Percentiles rank a stretch among this genome's conserved stretches.
Conservation (phyloP, 2,113 vertebrate genomes). For the Podilymbus podiceps region DNA sequence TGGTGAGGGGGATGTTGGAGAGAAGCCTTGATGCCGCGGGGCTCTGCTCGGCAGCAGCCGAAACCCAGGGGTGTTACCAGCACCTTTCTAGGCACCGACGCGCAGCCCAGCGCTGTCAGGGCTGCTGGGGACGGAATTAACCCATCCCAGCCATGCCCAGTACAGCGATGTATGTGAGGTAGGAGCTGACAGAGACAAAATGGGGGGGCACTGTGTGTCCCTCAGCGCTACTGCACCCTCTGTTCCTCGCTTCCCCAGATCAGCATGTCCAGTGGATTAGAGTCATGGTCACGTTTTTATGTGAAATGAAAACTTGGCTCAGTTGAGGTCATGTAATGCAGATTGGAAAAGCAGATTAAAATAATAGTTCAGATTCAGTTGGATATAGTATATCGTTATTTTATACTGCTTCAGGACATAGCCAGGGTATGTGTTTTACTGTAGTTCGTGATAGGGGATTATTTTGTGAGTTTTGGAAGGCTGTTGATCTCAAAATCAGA, state of each 20-base stretch:
- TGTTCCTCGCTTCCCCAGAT: not conserved
- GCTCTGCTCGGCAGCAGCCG: not conserved
- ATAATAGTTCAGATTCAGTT: not conserved
- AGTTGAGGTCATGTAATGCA: not conserved
- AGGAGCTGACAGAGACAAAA: not conserved
- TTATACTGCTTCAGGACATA: not conserved
- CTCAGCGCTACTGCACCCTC: not conserved
- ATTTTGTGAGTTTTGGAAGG: not conserved
- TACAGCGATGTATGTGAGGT: not conserved
- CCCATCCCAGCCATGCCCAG: no score
- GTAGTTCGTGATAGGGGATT: not conserved
- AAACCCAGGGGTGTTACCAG: not conserved
- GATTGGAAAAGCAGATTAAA: constrained; percentile 33
- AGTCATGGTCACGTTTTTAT: not conserved
- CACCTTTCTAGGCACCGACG: not conserved
- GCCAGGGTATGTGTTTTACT: not conserved
- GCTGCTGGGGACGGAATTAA: no score
- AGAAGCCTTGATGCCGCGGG: no score
- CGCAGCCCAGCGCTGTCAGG: no score
- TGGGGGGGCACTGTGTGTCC: not conserved
- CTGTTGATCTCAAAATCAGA: not conserved
- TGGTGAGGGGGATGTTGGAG: no score
- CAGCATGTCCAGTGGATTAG: not conserved
- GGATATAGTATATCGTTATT: not conserved
- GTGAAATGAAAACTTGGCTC: not conserved